Evolutionary conservation across 2,888 invertebrate species (phyloP).

Genomic region (Phortica okadai): DNA sequence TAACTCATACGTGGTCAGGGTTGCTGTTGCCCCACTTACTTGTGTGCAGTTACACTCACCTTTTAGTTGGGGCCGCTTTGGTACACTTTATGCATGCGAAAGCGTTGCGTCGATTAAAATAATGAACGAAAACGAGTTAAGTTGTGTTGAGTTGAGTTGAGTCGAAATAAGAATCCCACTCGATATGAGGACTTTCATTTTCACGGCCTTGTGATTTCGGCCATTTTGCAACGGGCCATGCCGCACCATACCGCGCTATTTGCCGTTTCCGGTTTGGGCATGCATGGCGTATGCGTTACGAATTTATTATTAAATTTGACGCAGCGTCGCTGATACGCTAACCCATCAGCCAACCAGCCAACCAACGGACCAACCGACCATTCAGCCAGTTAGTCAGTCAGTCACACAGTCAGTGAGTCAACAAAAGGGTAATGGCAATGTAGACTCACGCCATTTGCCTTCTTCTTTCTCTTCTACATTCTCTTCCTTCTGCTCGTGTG

Average conservation of each 20-base stretch:
- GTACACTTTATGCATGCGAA: neutral
- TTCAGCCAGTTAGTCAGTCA: neutral
- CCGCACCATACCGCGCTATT: neutral
- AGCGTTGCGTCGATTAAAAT: slow-evolving; percentile 11
- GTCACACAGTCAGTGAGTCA: neutral
- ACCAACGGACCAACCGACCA: too few relatives aligned
- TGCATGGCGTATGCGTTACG: slow-evolving; percentile 41
- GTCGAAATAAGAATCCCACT: neutral
- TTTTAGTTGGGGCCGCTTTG: too few relatives aligned
- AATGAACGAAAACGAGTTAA: slow-evolving; percentile 5
- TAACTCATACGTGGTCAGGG: neutral
- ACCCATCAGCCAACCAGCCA: neutral
- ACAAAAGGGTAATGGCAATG: neutral
- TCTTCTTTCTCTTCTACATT: neutral
- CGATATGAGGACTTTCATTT: slow-evolving; percentile 15
- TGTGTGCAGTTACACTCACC: too few relatives aligned
- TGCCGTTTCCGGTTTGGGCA: slow-evolving; percentile 26
- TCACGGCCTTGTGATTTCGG: slow-evolving; percentile 24
- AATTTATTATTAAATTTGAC: slow-evolving; percentile 45
- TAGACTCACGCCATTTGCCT: neutral
- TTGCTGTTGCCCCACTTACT: neutral
- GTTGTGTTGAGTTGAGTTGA: neutral
- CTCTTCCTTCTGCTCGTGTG: neutral
- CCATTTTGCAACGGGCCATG: slow-evolving; percentile 5
- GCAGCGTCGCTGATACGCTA: slow-evolving; percentile 13